Evolutionary conservation across 2,113 vertebrate species (phyloP), one percentile per base, ranked within the genome.

Genomic region (Sebastes fasciatus): DNA sequence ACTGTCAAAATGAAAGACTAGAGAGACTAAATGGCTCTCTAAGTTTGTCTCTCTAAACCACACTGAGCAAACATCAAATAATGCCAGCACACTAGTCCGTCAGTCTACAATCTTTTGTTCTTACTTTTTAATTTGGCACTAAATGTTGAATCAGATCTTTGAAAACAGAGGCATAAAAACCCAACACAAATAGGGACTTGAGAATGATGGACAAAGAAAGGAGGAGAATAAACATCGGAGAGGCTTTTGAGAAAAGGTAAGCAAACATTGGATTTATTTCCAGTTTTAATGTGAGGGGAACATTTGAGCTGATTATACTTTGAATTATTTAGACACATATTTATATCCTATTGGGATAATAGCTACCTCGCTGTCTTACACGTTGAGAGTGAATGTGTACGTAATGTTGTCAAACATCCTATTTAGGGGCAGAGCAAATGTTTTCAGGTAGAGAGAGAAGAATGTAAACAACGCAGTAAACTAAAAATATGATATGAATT

Each of bases 291-390:
- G 48, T 72, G 70, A 77, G 52, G 42, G 11, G 8, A 66, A 75
- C 55, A 73, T 42, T 65, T 68, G 11, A 76, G 69, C 74, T 54
- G 67, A 82, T 85, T 75, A 72, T 26, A 69, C 55, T 74, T 74
- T 77, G 16, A 63, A 80, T 82, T 85, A 80, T 79, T 71, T 69
- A 74, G 52, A 70, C 11, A 65, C n/a, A 83, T 67, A 66, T 68
- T 54, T 73, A 51, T 79, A 40, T 60, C 65, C 51, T 71, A 58
- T 69, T 77, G 81, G 51, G 62, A 74, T 80, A 77, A 89, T 46
- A 84, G 64, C 46, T 69, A 64, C 5, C 26, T 83, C 54, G 26
- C 71, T 79, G 69, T 45, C 52, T 43, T 62, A 75, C 71, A 77
- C 57, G 68, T 86, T 54, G 6, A 63, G 23, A 68, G 34, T 67